Percentiles rank a stretch among this genome's conserved stretches.
These are phyloP conservation scores for Fregetta grallaria DNA, from an alignment of 2,113 vertebrate species.

Conservation along the genomic window DNA sequence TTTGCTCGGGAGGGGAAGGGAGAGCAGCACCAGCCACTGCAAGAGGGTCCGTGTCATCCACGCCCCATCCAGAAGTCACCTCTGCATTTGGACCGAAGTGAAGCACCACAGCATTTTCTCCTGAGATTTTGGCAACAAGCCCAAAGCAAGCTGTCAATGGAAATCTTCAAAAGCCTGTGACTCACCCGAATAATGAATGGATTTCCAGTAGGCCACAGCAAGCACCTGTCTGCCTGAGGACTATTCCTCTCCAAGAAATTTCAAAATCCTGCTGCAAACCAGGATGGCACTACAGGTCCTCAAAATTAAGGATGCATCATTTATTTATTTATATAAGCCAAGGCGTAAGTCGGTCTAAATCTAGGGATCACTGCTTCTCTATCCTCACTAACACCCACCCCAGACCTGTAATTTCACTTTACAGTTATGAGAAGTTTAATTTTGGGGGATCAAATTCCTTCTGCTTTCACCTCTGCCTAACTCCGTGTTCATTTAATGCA, in stretches of 20 bases:
- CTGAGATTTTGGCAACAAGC: background rate
- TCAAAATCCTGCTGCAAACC: background rate
- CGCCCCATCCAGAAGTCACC: background rate
- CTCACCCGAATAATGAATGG: background rate
- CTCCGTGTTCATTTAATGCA: background rate
- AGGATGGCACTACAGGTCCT: background rate
- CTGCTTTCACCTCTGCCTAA: background rate
- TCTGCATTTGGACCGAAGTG: background rate
- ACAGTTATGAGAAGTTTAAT: conserved; percentile 2
- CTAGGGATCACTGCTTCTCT: background rate
- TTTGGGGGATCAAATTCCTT: background rate
- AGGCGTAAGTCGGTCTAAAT: background rate
- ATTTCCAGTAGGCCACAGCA: background rate
- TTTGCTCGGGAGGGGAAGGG: background rate
- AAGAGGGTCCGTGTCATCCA: background rate
- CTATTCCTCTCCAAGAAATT: background rate
- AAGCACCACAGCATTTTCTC: background rate
- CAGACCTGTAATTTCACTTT: background rate
- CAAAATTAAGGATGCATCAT: background rate
- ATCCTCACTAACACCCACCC: background rate
- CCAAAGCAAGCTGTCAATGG: background rate
- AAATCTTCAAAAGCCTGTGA: background rate
- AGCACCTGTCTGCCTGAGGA: background rate
- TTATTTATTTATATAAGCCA: background rate
- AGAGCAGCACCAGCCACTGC: background rate